Evolutionary conservation across 2,797 vertebrate genomes (phyloP), one percentile per base, ranked within the genome.

Genomic region (Hephaestus fuliginosus): DNA sequence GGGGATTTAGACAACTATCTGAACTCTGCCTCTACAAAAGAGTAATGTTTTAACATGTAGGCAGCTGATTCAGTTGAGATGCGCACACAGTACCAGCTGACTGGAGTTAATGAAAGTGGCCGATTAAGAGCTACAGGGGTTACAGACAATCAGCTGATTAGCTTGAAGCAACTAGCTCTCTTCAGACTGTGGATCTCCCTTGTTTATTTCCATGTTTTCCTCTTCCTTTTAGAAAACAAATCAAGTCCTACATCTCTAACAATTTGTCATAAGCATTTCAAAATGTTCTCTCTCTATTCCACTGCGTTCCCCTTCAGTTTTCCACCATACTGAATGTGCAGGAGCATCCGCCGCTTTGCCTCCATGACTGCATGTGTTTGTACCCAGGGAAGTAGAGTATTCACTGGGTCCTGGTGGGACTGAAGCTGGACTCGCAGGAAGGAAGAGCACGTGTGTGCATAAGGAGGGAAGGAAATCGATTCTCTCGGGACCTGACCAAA

Each of bases 401-500:
- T 85, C 60, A 60, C 61, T 67, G 58, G 36, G 76, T 86, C 78
- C 77, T 89, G 61, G 69, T 78, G 89, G 83, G 90, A 85, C 71
- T 56, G 28, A 12, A 78, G 63, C 70, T 76, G 80, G 84, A 84
- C 68, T 76, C 41, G 69, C 88, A 95, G 95, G 95, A 95, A 96
- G 95, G 95, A 95, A 95, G 91, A 87, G 89, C 87, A 91, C 86
- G 89, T 93, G 94, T 91, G 89, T 88, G 86, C 81, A 90, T 55
- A 75, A 51, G 75, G 53, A 86, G 90, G 94, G 86, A 93, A 93
- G 94, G 94, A 95, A 95, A 81, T 85, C 36, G 73, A 86, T 65
- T 88, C 93, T 92, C 94, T 56, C 28, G 76, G 92, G 93, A 83
- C 87, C 82, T 65, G 84, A 83, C 66, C n/a, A 39, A 87, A 93